These are phyloP conservation scores for Distichodus sexfasciatus DNA, from an alignment of 2,797 vertebrate species.

Conservation along the genomic window DNA sequence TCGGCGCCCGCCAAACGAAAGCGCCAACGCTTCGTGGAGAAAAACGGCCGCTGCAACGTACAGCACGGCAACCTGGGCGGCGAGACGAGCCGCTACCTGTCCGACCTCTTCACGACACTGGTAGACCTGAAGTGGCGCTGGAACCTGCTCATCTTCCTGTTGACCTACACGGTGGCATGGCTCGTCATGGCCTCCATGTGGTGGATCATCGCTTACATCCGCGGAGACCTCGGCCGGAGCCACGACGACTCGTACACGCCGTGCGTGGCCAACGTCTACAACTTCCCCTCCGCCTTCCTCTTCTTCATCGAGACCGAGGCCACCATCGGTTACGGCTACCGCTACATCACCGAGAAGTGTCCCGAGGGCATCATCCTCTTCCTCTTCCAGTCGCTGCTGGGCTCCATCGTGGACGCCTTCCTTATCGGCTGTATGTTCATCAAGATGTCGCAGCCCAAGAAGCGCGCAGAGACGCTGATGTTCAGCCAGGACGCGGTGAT, in stretches of 20 bases:
- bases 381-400: constrained; percentile 88
- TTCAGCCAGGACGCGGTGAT: constrained; percentile 87
- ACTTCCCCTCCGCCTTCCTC: constrained; percentile 90
- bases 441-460: constrained; percentile 95
- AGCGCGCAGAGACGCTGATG: constrained; percentile 90
- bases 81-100: constrained; percentile 86
- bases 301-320: constrained; percentile 92
- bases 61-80: constrained; percentile 90
- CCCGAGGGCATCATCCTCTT: constrained; percentile 89
- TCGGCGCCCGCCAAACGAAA: constrained; percentile 75
- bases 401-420: constrained; percentile 89
- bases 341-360: constrained; percentile 90
- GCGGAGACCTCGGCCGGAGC: constrained; percentile 80
- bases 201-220: constrained; percentile 89
- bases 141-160: constrained; percentile 90
- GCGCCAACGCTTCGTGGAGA: constrained; percentile 89
- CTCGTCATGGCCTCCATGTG: constrained; percentile 93
- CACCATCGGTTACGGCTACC: constrained; percentile 87
- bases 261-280: constrained; percentile 90
- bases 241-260: constrained; percentile 78
- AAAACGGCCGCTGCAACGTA: constrained; percentile 91
- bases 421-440: constrained; percentile 95
- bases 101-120: constrained; percentile 88
- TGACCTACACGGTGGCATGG: constrained; percentile 91
- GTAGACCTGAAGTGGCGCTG: constrained; percentile 93